Conservation (phyloP, 2,113 vertebrate genomes). For the Potamarius usumacintae region DNA sequence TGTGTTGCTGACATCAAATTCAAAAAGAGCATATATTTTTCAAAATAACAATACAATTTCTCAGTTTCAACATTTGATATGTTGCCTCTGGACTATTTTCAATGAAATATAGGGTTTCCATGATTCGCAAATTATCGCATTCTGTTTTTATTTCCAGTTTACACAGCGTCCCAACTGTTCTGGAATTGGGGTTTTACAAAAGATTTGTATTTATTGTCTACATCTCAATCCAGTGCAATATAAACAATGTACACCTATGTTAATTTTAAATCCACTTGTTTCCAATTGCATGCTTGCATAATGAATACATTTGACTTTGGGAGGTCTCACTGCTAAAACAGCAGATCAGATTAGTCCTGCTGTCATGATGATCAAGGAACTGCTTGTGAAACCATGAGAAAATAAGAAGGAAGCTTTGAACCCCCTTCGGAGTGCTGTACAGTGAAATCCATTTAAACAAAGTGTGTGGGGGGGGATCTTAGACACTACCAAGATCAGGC, state of each 20-base stretch:
- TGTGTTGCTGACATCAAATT: too few species aligned
- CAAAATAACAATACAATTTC: too few species aligned
- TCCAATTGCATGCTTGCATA: not conserved
- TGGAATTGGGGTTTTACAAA: not conserved
- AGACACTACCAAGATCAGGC: not conserved
- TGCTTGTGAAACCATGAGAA: not conserved
- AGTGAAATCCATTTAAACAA: not conserved
- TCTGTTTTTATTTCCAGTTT: too few species aligned
- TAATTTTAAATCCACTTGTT: not conserved
- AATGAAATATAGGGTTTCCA: too few species aligned
- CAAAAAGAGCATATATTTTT: too few species aligned
- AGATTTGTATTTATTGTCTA: not conserved
- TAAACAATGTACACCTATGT: not conserved
- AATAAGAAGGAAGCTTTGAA: conserved; percentile 1
- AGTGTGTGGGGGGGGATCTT: too few species aligned
- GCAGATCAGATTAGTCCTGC: too few species aligned
- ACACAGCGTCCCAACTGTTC: too few species aligned
- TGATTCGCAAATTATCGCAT: too few species aligned
- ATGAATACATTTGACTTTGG: not conserved
- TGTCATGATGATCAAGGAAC: not conserved
- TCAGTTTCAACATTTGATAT: too few species aligned
- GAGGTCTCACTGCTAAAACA: not conserved
- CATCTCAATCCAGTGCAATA: not conserved
- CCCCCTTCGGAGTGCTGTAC: not conserved
- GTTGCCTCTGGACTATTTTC: too few species aligned